Evolutionary conservation across 2,113 vertebrate genomes (phyloP).

Genomic region (Muntiacus muntjak): DNA sequence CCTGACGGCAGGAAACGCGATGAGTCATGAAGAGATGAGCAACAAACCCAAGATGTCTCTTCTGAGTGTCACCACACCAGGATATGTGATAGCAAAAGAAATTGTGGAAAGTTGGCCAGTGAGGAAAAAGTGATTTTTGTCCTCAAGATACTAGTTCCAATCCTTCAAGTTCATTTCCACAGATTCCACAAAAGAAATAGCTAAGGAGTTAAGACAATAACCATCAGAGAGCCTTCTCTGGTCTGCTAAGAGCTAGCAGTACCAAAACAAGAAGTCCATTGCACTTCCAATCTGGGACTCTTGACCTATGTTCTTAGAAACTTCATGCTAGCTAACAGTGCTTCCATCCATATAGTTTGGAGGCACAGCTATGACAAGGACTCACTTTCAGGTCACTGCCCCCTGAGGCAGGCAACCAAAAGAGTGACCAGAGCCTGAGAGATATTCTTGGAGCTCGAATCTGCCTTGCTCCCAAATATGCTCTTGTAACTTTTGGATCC

Average conservation of each 20-base stretch:
- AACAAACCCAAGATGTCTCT: background rate
- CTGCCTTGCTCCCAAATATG: background rate
- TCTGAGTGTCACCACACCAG: background rate
- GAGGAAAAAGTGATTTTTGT: background rate
- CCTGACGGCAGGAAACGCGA: accelerated
- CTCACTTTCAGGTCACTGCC: background rate
- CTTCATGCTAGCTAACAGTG: background rate
- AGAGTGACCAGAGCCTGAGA: background rate
- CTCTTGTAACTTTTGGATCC: background rate
- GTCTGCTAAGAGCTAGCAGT: background rate
- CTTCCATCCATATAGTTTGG: background rate
- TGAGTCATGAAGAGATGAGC: background rate
- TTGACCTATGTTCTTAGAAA: background rate
- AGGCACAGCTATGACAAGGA: background rate
- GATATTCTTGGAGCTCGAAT: background rate
- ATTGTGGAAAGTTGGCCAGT: background rate
- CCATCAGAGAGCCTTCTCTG: background rate
- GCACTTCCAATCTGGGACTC: background rate
- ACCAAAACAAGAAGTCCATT: background rate
- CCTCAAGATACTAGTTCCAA: background rate
- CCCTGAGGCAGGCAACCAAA: background rate
- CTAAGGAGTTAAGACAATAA: background rate
- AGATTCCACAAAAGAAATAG: background rate
- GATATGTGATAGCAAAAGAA: background rate
- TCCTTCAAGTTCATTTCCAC: background rate